Evolutionary conservation across 2,113 vertebrate species (phyloP), one percentile per base, ranked within the genome.

Genomic region (Platycercus adscitus): DNA sequence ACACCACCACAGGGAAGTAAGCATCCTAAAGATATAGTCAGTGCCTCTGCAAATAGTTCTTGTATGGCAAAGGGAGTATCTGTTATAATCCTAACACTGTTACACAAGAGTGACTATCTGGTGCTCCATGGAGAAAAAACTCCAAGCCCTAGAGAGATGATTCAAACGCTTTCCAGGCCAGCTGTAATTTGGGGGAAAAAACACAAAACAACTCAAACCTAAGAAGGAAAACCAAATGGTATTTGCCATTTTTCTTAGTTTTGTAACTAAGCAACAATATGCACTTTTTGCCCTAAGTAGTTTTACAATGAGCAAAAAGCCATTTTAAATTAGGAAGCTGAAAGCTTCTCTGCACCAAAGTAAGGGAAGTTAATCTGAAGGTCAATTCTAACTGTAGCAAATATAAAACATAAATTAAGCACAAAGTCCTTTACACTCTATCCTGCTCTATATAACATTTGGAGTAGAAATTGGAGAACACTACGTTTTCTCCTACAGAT

Each of bases 321-420:
- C 5, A 60, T 58, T 88, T 93, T 78, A 47, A 61, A 83, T 78
- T 25, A 81, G 76, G 64, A 93, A 83, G n/a, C 35, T 71, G 82
- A 78, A 86, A 71, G 50, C 6, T 76, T 63, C 61, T 55, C 26
- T 43, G 28, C 17, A 85, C 17, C 47, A 58, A 52, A 60, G 28
- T 19, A 84, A 78, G 13, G 3, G 13, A 91, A 86, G 28, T 35
- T 46, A 63, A 20, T 25, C 28, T 78, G 60, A 91, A 94, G 65
- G 39, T 81, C 81, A 87, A 41, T 29, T 68, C 35, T 50, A 86
- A 80, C 29, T 50, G 33, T 15, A 88, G 55, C 50, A 95, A 91
- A 83, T 31, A 90, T 7, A 46, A 91, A 93, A 23, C 24, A 65
- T 58, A 96, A 93, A 63, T 84, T 61, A 93, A 90, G 49, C 50